Percentiles rank a stretch among this genome's conserved stretches.
Conservation (phyloP, 2,888 invertebrate species). For the Drosophila buzzatii region DNA sequence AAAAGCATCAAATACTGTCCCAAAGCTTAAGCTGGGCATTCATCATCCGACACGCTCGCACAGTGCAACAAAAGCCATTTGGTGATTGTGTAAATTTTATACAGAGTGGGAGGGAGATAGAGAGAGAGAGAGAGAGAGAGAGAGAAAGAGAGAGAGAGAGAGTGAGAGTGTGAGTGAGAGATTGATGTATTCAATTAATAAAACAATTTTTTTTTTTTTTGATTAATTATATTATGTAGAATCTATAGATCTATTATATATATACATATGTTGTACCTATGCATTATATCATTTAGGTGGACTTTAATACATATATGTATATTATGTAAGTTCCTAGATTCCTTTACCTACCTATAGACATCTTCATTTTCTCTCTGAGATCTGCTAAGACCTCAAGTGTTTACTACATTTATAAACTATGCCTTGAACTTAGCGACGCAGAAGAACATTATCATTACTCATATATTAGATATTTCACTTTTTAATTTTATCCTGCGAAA, state of each 20-base stretch:
- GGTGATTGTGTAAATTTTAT: not conserved
- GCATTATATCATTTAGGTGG: too few relatives aligned
- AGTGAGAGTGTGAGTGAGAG: too few relatives aligned
- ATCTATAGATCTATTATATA: too few relatives aligned
- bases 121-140: not conserved
- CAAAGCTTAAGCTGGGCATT: constrained; percentile 55
- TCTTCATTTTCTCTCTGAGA: too few relatives aligned
- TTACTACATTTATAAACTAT: not conserved
- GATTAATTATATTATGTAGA: too few relatives aligned
- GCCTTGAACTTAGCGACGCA: not conserved
- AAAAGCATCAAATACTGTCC: constrained; percentile 66
- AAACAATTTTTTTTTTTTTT: too few relatives aligned
- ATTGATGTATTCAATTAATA: too few relatives aligned
- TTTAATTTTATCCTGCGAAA: not conserved
- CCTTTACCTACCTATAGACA: too few relatives aligned
- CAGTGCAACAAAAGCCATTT: constrained; percentile 18
- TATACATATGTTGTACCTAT: too few relatives aligned
- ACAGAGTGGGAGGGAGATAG: not conserved
- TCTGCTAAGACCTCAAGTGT: not conserved
- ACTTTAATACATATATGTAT: too few relatives aligned
- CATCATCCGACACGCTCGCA: constrained; percentile 59
- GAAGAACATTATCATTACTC: not conserved
- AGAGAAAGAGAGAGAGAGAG: not conserved
- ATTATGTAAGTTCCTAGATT: too few relatives aligned
- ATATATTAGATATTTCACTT: not conserved